Evolutionary conservation across 2,113 vertebrate genomes (phyloP).

Genomic region (Mormyrus iriodes): DNA sequence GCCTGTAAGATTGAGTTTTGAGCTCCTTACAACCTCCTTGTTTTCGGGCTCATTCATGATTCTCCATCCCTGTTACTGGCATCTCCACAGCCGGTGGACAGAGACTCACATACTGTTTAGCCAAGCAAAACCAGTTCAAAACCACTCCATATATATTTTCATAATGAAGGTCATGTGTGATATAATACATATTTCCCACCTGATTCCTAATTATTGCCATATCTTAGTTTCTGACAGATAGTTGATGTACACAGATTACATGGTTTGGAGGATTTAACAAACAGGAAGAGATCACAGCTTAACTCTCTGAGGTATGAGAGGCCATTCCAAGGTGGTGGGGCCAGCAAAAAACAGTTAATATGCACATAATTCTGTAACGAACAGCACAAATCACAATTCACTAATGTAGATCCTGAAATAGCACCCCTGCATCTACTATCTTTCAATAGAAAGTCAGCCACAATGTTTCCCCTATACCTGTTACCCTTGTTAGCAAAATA

Average conservation of each 20-base stretch:
- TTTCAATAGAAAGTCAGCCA: too few relatives aligned
- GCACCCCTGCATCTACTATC: too few relatives aligned
- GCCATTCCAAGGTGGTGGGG: not conserved
- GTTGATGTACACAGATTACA: not conserved
- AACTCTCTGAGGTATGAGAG: not conserved
- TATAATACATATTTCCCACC: not conserved
- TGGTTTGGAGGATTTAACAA: not conserved
- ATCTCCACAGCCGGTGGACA: not conserved
- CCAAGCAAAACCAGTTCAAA: not conserved
- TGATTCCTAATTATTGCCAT: not conserved
- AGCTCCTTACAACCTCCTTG: constrained; percentile 38
- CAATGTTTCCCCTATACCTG: too few relatives aligned
- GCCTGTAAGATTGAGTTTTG: constrained; percentile 99
- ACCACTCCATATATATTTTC: not conserved
- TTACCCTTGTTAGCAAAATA: not conserved
- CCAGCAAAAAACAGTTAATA: not conserved
- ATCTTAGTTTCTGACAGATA: not conserved
- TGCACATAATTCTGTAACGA: not conserved
- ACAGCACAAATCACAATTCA: not conserved
- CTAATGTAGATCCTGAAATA: not conserved
- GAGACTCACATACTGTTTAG: not conserved
- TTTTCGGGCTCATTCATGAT: not conserved
- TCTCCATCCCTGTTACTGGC: not conserved
- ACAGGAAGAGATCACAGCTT: not conserved
- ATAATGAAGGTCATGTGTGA: not conserved